phyloP scores from a whole-genome alignment of 1,140 invertebrate species.

The Trachymyrmex cornetzi region DNA sequence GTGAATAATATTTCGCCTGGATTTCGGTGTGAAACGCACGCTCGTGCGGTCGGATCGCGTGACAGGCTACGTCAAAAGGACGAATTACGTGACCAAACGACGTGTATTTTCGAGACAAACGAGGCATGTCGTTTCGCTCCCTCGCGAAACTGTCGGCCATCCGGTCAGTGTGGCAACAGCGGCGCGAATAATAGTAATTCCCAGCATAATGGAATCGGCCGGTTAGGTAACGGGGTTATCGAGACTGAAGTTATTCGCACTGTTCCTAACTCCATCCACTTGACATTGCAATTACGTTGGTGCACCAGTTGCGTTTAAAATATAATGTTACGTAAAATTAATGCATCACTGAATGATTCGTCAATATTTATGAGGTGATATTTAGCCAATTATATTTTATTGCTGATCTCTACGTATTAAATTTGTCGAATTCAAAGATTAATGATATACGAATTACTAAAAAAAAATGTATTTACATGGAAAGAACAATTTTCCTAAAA shows the following conservation, averaged over 20 bases:
- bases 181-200: conserved; percentile 70
- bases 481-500: no score
- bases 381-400: conserved; percentile 13
- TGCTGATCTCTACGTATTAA: not conserved
- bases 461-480: not conserved
- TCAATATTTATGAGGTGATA: conserved; percentile 25
- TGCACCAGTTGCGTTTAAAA: conserved; percentile 49
- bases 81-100: conserved; percentile 72
- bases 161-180: conserved; percentile 53
- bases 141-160: conserved; percentile 66
- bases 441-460: not conserved
- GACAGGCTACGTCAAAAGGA: conserved; percentile 73
- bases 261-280: not conserved
- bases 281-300: conserved; percentile 36
- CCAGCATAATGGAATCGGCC: conserved; percentile 63
- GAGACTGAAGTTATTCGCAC: conserved; percentile 45
- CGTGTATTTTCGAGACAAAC: conserved; percentile 72
- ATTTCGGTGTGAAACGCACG: conserved; percentile 55
- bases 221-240: conserved; percentile 61
- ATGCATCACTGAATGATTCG: conserved; percentile 14
- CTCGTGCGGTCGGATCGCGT: conserved; percentile 70
- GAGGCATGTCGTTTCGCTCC: conserved; percentile 55
- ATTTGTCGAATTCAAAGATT: not conserved
- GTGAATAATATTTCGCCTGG: conserved; percentile 68
- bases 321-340: conserved; percentile 42